A percentile compares a stretch with the other conserved stretches of the same genome.
These are phyloP conservation scores for Aspidiotus rigidus DNA, from an alignment of 2,888 invertebrate species.

Conservation along the genomic window DNA sequence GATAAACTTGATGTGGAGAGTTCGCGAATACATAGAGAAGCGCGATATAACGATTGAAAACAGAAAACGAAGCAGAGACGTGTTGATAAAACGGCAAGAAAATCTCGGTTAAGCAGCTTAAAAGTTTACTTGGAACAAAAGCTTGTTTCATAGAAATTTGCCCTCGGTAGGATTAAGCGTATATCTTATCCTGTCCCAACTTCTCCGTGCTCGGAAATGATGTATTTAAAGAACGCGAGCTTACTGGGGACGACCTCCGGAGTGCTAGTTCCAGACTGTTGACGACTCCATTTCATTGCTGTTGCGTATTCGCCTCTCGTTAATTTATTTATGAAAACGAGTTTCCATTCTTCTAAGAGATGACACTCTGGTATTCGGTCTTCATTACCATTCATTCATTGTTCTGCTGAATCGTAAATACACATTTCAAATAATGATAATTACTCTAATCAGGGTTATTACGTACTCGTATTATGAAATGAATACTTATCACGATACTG, in stretches of 20 bases:
- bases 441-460: no score
- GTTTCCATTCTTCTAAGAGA: neutral
- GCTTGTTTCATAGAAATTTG: constrained; percentile 2
- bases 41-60: neutral
- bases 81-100: constrained; percentile 4
- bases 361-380: no score
- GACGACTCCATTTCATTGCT: neutral
- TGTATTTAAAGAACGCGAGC: neutral
- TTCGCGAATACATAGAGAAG: neutral
- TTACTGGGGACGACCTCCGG: neutral
- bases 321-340: constrained; percentile 4
- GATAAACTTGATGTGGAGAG: neutral
- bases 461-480: no score
- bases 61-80: neutral
- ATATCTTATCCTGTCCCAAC: constrained; percentile 4
- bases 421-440: no score
- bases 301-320: neutral
- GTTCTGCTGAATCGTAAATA: no score
- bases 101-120: constrained; percentile 4
- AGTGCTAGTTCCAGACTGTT: neutral
- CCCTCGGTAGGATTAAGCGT: constrained; percentile 2
- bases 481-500: no score
- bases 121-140: constrained; percentile 1
- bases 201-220: constrained; percentile 1
- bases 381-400: no score